phyloP scores from a whole-genome alignment of 2,888 invertebrate genomes.

The Copidosoma aretas region DNA sequence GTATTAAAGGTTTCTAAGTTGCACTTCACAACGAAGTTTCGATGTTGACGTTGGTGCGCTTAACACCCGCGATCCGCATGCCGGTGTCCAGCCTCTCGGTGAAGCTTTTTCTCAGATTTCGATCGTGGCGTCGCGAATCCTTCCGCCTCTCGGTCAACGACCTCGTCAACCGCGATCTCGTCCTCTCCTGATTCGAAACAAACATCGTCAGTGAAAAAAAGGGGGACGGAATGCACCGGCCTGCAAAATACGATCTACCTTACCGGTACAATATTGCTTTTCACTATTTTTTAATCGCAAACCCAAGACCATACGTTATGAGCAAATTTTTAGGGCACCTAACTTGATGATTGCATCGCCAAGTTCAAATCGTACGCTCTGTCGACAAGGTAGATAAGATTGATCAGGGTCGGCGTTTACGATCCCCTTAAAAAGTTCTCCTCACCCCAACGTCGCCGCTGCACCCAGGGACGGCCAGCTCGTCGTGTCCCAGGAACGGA shows the following conservation, averaged over 20 bases:
- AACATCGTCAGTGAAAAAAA: not conserved
- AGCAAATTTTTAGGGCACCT: no score
- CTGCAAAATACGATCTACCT: no score
- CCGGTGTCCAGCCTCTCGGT: slow-evolving; percentile 48
- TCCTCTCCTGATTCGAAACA: slow-evolving; percentile 12
- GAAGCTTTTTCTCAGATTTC: slow-evolving; percentile 60
- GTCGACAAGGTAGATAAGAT: no score
- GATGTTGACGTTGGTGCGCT: slow-evolving; percentile 59
- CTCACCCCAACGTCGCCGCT: not conserved
- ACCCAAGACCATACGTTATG: no score
- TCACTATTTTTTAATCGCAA: no score
- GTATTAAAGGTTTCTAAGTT: no score
- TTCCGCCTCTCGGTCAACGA: slow-evolving; percentile 69
- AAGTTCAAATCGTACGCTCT: no score
- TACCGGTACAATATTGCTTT: no score
- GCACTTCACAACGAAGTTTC: slow-evolving; percentile 61
- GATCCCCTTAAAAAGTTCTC: not conserved
- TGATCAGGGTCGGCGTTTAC: no score
- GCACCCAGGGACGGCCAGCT: slow-evolving; percentile 18
- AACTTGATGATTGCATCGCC: no score
- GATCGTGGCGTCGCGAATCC: slow-evolving; percentile 63
- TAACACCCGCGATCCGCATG: slow-evolving; percentile 46
- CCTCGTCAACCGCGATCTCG: slow-evolving; percentile 63
- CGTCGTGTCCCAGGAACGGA: slow-evolving; percentile 29
- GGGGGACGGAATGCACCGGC: no score